phyloP scores from a whole-genome alignment of 2,888 invertebrate genomes.

The Amblyjoppa fuscipennis region DNA sequence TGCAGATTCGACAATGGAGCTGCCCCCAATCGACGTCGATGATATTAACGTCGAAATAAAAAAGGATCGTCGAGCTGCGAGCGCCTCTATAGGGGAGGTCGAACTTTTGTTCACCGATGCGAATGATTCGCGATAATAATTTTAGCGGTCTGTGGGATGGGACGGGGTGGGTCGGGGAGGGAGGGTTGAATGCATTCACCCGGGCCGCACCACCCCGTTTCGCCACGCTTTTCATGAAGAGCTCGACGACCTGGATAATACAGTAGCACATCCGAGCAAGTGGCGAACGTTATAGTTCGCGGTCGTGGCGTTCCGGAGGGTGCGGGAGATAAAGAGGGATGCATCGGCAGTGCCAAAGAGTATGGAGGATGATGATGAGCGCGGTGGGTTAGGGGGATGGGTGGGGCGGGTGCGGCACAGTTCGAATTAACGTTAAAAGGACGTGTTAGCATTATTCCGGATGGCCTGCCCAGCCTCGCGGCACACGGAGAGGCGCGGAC shows the following conservation, averaged over 20 bases:
- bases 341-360: conserved; percentile 30
- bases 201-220: conserved; percentile 11
- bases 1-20: conserved; percentile 26
- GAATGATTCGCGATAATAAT: conserved; percentile 61
- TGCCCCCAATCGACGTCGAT: conserved; percentile 35
- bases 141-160: conserved; percentile 14
- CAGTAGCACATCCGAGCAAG: conserved; percentile 27
- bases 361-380: conserved; percentile 36
- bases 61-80: conserved; percentile 32
- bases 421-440: conserved; percentile 64
- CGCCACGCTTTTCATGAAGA: conserved; percentile 19
- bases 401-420: conserved; percentile 8
- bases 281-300: conserved; percentile 7
- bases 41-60: conserved; percentile 27
- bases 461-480: neutral
- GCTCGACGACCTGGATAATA: conserved; percentile 60
- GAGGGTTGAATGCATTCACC: neutral
- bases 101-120: conserved; percentile 58
- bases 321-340: conserved; percentile 12
- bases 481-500: neutral
- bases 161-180: neutral
- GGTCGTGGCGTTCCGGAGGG: conserved; percentile 12
- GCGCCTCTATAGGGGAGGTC: neutral
- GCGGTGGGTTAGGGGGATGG: conserved; percentile 2
- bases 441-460: conserved; percentile 56